Conservation (phyloP, 2,113 vertebrate genomes). For the Burhinus bistriatus region DNA sequence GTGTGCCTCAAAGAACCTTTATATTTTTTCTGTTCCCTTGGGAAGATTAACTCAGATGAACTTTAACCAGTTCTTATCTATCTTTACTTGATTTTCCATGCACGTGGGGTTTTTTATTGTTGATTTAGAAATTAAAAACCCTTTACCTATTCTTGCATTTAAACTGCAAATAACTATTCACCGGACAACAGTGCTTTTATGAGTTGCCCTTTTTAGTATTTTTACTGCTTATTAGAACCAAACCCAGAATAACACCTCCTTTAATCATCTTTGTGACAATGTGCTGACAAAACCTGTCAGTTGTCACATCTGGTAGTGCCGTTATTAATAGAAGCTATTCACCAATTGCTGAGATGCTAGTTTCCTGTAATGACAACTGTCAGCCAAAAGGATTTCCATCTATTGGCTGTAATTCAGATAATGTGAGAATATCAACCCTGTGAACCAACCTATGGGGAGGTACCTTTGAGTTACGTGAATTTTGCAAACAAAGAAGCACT, state of each 20-base stretch:
- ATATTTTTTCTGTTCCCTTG: neutral
- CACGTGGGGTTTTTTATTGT: neutral
- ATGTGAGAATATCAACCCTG: neutral
- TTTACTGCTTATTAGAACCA: neutral
- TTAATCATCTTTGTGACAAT: neutral
- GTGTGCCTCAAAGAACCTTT: neutral
- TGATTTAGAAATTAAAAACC: neutral
- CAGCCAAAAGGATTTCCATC: neutral
- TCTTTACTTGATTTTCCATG: neutral
- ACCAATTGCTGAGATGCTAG: neutral
- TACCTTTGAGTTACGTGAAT: neutral
- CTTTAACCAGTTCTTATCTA: neutral
- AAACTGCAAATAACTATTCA: neutral
- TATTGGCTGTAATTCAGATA: neutral
- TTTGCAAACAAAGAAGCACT: neutral
- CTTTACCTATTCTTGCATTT: neutral
- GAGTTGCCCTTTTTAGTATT: neutral
- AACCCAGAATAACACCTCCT: neutral
- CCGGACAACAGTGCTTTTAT: neutral
- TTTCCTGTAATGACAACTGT: neutral
- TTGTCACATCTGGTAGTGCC: neutral
- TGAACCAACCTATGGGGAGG: neutral
- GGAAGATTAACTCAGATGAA: neutral
- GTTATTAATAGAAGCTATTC: slow-evolving; percentile 1
- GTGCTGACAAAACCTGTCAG: slow-evolving; percentile 11